These are phyloP conservation scores for Lottia gigantea DNA, from an alignment of 2,888 invertebrate genomes.

Conservation along the genomic window DNA sequence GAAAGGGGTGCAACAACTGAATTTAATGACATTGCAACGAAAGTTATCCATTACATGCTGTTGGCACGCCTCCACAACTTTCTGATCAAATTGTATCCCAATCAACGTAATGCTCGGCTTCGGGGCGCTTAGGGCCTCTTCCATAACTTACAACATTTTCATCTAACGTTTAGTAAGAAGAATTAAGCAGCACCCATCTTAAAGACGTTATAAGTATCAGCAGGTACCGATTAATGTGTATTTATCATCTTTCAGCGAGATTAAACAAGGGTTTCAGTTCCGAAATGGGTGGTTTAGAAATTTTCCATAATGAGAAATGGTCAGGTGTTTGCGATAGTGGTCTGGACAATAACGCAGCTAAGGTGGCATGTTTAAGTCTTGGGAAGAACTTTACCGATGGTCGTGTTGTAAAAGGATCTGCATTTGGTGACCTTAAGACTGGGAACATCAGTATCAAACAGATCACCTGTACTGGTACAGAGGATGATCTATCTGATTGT, in stretches of 20 bases:
- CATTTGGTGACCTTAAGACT: constrained; percentile 45
- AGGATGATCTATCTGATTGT: constrained; percentile 43
- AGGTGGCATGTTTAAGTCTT: constrained; percentile 40
- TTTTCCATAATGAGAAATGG: constrained; percentile 43
- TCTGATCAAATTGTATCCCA: too few species aligned
- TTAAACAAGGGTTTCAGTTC: constrained; percentile 40
- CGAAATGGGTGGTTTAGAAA: constrained; percentile 48
- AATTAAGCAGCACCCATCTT: too few species aligned
- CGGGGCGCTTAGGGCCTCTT: too few species aligned
- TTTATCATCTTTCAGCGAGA: constrained; percentile 37
- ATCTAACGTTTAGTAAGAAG: too few species aligned
- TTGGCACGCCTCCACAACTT: too few species aligned
- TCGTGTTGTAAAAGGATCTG: constrained; percentile 43
- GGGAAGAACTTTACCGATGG: constrained; percentile 44
- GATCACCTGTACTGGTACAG: constrained; percentile 68
- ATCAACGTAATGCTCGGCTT: too few species aligned
- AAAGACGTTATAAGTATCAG: too few species aligned
- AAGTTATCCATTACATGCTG: too few species aligned
- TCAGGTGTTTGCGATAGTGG: constrained; percentile 46
- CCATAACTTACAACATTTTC: too few species aligned
- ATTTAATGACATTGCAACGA: too few species aligned
- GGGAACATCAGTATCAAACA: constrained; percentile 48
- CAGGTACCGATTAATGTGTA: background rate
- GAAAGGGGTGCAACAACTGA: too few species aligned
- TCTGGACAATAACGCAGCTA: constrained; percentile 36